Conservation (phyloP, 2,113 vertebrate species). For the Willisornis vidua region DNA sequence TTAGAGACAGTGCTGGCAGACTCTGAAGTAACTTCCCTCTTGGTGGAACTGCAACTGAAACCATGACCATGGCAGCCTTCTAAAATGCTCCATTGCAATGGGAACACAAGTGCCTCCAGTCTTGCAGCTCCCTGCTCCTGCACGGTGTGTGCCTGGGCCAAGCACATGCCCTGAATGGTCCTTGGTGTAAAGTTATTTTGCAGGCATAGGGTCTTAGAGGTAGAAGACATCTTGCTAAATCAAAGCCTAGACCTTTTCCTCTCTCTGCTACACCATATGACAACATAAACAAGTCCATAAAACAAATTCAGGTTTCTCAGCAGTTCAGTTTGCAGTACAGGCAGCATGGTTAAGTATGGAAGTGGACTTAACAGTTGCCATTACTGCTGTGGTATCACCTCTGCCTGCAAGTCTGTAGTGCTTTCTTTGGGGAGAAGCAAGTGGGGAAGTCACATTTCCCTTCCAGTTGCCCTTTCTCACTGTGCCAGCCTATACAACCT, state of each 20-base stretch:
- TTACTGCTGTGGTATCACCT: not conserved
- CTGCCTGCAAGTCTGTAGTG: not conserved
- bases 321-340: not conserved
- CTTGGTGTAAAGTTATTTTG: not conserved
- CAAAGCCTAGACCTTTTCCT: not conserved
- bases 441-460: not conserved
- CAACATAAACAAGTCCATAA: not conserved
- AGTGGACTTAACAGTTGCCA: not conserved
- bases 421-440: not conserved
- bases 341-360: not conserved
- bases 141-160: not conserved
- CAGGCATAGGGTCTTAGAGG: not conserved
- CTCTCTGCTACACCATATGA: not conserved
- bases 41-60: not conserved
- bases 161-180: too few relatives aligned
- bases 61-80: rapidly evolving
- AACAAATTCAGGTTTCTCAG: not conserved
- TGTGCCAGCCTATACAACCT: not conserved
- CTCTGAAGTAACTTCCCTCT: not conserved
- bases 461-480: not conserved
- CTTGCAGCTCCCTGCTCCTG: not conserved
- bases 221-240: not conserved
- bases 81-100: not conserved
- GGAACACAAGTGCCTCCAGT: not conserved
- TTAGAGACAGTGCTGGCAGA: not conserved